Evolutionary conservation across 2,113 vertebrate genomes (phyloP).

Genomic region (Bungarus multicinctus): DNA sequence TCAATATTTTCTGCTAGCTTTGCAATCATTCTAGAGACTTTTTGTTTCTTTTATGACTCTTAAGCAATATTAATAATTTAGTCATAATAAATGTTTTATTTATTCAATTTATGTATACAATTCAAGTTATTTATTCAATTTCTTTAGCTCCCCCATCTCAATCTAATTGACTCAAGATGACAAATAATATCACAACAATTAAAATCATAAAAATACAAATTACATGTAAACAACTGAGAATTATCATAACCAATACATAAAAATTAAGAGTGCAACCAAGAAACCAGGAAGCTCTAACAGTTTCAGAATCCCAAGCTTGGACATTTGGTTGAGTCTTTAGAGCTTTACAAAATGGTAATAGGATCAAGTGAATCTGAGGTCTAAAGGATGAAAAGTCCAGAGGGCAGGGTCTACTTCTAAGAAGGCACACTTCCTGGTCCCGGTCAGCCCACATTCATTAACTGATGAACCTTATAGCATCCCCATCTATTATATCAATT

Average conservation of each 20-base stretch:
- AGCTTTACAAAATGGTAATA: too few species aligned
- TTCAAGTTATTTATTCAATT: background rate
- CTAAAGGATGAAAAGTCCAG: background rate
- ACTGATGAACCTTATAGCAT: background rate
- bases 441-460: background rate
- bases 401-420: background rate
- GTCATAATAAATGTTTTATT: background rate
- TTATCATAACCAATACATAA: too few species aligned
- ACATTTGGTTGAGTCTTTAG: too few species aligned
- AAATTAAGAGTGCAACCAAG: too few species aligned
- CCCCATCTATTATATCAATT: background rate
- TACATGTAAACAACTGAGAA: too few species aligned
- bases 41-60: background rate
- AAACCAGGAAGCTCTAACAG: too few species aligned
- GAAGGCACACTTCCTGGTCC: background rate
- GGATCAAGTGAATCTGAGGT: background rate
- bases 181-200: too few species aligned
- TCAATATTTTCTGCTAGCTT: background rate
- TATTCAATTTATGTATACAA: too few species aligned
- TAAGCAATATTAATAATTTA: background rate
- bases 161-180: too few species aligned
- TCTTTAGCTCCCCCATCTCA: background rate
- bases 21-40: background rate
- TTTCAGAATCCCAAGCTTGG: too few species aligned
- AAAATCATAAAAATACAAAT: too few species aligned